Evolutionary conservation across 1,140 invertebrate species (phyloP).

Genomic region (Rhopalosiphum padi): DNA sequence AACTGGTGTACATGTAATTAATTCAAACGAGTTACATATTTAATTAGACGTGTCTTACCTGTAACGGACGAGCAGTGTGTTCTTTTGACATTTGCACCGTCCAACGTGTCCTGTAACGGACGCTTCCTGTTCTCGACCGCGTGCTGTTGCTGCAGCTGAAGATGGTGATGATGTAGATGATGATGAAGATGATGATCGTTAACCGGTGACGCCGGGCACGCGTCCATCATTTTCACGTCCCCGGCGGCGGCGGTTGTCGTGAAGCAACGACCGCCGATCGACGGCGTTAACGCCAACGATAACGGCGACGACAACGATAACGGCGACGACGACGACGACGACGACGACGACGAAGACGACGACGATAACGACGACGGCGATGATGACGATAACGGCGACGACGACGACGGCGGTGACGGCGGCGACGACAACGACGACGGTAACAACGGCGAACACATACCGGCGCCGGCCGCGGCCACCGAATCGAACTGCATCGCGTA

Average conservation of each 20-base stretch:
- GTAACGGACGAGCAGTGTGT: slow-evolving; percentile 31
- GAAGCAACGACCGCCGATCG: background rate
- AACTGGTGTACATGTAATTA: background rate
- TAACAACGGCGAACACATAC: slow-evolving; percentile 52
- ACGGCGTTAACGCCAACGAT: background rate
- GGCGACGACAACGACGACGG: slow-evolving; percentile 52
- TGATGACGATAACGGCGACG: background rate
- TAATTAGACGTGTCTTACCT: slow-evolving; percentile 20
- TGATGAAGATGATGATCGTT: background rate
- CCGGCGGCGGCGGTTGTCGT: slow-evolving; percentile 1
- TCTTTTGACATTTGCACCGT: slow-evolving; percentile 38
- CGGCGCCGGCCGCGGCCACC: slow-evolving; percentile 53
- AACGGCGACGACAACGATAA: background rate
- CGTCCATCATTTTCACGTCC: slow-evolving; percentile 56
- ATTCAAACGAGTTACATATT: background rate
- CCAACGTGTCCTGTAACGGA: slow-evolving; percentile 40
- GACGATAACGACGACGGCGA: background rate
- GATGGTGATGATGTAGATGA: background rate
- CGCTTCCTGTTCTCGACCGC: slow-evolving; percentile 52
- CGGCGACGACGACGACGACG: background rate
- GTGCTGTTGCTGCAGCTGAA: slow-evolving; percentile 15
- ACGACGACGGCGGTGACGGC: slow-evolving; percentile 39
- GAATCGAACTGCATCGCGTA: slow-evolving; percentile 59
- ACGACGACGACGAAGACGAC: slow-evolving; percentile 21
- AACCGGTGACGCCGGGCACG: slow-evolving; percentile 42